These are phyloP conservation scores for Tiaroga cobitis DNA, from an alignment of 2,797 vertebrate genomes.

Conservation along the genomic window DNA sequence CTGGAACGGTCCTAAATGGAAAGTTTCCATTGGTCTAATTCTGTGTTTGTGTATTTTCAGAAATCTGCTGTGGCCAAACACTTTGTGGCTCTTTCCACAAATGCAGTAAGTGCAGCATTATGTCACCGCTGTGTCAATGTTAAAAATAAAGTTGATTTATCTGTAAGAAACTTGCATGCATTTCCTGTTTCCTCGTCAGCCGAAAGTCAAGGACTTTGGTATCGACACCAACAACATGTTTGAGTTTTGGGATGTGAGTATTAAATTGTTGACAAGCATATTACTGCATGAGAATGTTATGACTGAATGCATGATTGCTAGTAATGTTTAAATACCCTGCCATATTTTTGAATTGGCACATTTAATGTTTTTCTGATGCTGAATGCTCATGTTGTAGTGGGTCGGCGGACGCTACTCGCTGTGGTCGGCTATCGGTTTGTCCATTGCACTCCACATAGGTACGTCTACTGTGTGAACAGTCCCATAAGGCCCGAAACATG, in stretches of 20 bases:
- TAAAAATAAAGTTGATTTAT: not conserved
- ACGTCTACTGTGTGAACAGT: constrained; percentile 50
- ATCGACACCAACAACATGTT: constrained; percentile 98
- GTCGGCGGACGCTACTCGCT: constrained; percentile 96
- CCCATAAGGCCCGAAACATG: not conserved
- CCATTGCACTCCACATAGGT: constrained; percentile 96
- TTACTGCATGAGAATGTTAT: not conserved
- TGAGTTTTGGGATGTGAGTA: constrained; percentile 99
- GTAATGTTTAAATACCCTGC: not conserved
- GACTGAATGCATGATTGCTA: not conserved
- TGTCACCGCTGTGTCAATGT: too few relatives aligned
- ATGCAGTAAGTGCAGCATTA: constrained; percentile 83
- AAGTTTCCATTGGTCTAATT: not conserved
- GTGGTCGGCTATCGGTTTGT: constrained; percentile 97
- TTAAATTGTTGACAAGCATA: not conserved
- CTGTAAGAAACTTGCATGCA: not conserved
- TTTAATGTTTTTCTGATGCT: constrained; percentile 11
- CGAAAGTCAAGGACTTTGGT: constrained; percentile 96
- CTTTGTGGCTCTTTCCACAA: constrained; percentile 96
- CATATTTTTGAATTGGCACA: not conserved
- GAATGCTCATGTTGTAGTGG: constrained; percentile 81
- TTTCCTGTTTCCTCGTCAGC: constrained; percentile 70
- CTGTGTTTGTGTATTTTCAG: constrained; percentile 62
- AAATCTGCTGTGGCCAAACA: constrained; percentile 91
- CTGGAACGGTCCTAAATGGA: not conserved